Conservation (phyloP, 2,113 vertebrate genomes). For the Aegithalos caudatus region DNA sequence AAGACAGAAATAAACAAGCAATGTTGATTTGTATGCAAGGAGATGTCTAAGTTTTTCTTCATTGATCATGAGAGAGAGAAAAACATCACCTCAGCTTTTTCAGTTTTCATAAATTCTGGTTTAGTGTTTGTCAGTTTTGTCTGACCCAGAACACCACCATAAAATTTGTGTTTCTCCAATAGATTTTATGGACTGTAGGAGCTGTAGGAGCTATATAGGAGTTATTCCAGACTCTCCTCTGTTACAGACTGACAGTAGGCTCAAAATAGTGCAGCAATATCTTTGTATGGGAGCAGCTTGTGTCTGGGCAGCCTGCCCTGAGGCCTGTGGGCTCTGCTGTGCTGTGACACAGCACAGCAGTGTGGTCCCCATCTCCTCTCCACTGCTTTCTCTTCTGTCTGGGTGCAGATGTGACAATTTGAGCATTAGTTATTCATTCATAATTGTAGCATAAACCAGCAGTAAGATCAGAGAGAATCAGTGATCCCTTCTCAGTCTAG, state of each 20-base stretch:
- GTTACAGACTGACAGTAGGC: not conserved
- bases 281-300: not conserved
- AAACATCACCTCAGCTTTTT: not conserved
- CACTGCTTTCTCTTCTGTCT: not conserved
- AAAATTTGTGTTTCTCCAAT: not conserved
- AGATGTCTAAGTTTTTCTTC: not conserved
- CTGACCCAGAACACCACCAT: not conserved
- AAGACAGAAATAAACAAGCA: not conserved
- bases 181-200: not conserved
- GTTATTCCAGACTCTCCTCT: not conserved
- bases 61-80: not conserved
- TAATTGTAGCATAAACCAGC: not conserved
- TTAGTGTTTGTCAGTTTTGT: not conserved
- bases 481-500: not conserved
- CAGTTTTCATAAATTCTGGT: not conserved
- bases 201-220: not conserved
- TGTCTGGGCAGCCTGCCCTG: not conserved
- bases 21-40: not conserved
- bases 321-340: not conserved
- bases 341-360: fast-evolving
- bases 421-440: not conserved
- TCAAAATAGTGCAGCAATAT: not conserved
- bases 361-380: not conserved
- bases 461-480: not conserved
- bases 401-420: not conserved